These are phyloP conservation scores for Acutogordius australiensis DNA, from an alignment of 2,888 invertebrate genomes.

Conservation along the genomic window DNA sequence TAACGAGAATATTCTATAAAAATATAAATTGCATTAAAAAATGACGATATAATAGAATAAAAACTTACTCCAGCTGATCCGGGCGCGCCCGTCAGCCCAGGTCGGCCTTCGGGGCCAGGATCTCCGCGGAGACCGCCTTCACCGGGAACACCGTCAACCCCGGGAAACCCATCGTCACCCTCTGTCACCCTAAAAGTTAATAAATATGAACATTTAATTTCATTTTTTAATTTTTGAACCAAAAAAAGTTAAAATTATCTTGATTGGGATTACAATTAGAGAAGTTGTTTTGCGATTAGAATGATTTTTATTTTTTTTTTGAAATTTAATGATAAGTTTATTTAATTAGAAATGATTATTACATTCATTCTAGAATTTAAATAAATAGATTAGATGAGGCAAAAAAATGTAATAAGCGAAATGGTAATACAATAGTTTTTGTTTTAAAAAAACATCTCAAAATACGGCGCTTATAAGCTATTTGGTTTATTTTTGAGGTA, in stretches of 20 bases:
- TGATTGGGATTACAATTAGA: no score
- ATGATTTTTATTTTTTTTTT: no score
- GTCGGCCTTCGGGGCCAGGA: conserved; percentile 13
- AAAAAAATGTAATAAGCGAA: no score
- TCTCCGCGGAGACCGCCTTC: conserved; percentile 11
- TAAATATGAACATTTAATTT: conserved; percentile 10
- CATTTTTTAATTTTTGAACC: not conserved
- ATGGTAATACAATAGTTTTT: not conserved
- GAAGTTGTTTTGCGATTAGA: no score
- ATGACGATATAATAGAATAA: not conserved
- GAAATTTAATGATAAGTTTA: no score
- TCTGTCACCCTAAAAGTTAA: conserved; percentile 2
- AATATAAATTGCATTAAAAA: not conserved
- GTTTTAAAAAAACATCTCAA: not conserved
- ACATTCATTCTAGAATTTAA: no score
- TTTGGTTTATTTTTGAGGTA: not conserved
- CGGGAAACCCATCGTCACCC: conserved; percentile 13
- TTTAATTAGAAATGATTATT: no score
- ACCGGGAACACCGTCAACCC: conserved; percentile 6
- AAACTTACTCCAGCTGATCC: conserved; percentile 18
- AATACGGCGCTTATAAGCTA: no score
- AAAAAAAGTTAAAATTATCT: not conserved
- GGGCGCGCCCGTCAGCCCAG: conserved; percentile 16
- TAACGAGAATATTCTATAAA: not conserved
- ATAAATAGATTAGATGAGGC: no score